These are phyloP conservation scores for Eclectus roratus DNA, from an alignment of 2,113 vertebrate genomes.

Conservation along the genomic window DNA sequence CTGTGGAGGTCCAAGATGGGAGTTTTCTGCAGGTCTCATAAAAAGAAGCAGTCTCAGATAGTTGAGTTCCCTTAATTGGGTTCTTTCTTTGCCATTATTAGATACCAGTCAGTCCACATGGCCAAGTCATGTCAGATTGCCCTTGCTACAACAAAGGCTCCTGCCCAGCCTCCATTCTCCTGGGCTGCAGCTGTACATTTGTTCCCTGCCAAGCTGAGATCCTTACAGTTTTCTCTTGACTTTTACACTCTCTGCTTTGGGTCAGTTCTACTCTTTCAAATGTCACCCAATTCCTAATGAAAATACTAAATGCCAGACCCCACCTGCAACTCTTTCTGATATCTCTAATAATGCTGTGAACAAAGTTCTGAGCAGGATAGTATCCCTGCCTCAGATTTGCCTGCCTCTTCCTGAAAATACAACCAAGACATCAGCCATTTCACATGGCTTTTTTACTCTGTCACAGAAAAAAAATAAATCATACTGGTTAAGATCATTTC, in stretches of 20 bases:
- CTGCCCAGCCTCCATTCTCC: neutral
- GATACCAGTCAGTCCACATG: neutral
- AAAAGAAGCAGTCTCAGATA: neutral
- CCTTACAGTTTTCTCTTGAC: neutral
- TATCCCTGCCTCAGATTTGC: neutral
- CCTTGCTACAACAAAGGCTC: neutral
- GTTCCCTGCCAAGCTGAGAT: neutral
- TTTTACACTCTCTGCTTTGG: neutral
- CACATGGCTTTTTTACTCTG: neutral
- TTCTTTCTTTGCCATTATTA: neutral
- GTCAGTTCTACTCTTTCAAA: neutral
- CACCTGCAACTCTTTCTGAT: neutral
- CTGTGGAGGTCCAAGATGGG: neutral
- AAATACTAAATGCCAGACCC: neutral
- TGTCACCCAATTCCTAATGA: neutral
- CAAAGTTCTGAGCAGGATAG: neutral
- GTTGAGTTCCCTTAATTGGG: neutral
- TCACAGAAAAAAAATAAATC: neutral
- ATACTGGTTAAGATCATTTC: neutral
- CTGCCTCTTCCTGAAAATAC: neutral
- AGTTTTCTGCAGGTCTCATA: neutral
- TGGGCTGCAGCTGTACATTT: neutral
- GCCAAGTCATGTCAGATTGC: neutral
- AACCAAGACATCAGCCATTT: neutral
- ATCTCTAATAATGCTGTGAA: neutral